Base-by-base conservation (phyloP, 1,140 invertebrate species). In the Pteromalus puparum region DNA sequence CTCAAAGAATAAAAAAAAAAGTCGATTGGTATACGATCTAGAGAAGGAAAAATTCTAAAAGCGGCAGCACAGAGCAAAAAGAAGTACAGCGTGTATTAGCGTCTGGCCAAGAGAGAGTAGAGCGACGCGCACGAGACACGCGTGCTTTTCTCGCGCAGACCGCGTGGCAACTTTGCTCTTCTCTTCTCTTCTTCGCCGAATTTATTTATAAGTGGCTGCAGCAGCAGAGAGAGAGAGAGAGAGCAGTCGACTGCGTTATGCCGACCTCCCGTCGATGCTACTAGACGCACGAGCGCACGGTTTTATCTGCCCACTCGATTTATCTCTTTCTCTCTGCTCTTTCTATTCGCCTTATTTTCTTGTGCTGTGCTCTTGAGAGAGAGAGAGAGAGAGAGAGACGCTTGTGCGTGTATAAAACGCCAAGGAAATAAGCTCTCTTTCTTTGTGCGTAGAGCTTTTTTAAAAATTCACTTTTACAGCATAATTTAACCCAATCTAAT, bases 151-250 rank as follows among this genome's bases (percentile, higher is more conserved):
- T 24, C 46, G 53, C 26, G 70, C 81, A 82, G 81, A 82, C 81
- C 81, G 81, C 81, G 81, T 82, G 81, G 81, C 81, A 74, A 48
- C 67, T 26, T 53, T n/a, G 13, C 67, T 67, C 38, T 48, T 18
- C 12, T n/a, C 34, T 46, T 34, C 28, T 48, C 30, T 28, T n/a
- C 34, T 46, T 34, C 28, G 30, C 30, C 67, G 61, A 70, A 80
- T 80, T 80, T 80, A 80, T 80, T 80, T 80, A 81, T 73, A 81
- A 81, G 65, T 67, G 34, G 68, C 67, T 15, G 65, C 18, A 9
- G 61, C 77, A 12, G 67, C 67, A 5, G 6, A 13, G 68, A 72
- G 68, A n/a, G n/a, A n/a, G n/a, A n/a, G n/a, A n/a, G n/a, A n/a
- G n/a, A n/a, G n/a, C n/a, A n/a, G n/a, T n/a, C n/a, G n/a, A n/a